Conservation (phyloP, 2,888 invertebrate genomes). For the Spisula solida region DNA sequence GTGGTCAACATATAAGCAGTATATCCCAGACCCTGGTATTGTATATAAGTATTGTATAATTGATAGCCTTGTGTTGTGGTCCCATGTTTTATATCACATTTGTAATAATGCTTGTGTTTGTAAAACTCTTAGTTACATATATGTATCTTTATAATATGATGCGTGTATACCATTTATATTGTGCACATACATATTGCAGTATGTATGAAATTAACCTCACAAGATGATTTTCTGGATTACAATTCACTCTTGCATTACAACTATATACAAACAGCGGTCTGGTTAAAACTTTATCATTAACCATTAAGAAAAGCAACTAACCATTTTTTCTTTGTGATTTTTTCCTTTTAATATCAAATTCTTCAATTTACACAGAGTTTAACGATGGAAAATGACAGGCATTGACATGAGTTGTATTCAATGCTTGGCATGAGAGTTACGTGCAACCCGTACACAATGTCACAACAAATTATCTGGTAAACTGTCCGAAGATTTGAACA, state of each 20-base stretch:
- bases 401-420: constrained; percentile 9
- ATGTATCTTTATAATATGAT: no score
- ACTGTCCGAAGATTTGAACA: background rate
- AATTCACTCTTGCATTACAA: background rate
- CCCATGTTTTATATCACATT: background rate
- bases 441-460: background rate
- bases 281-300: background rate
- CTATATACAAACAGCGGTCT: background rate
- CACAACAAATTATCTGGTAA: constrained; percentile 11
- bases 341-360: constrained; percentile 27
- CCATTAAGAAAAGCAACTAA: constrained; percentile 9
- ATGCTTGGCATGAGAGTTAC: constrained; percentile 6
- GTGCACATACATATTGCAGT: background rate
- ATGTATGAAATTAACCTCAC: background rate
- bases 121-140: background rate
- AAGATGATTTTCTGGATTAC: background rate
- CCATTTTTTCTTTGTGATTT: constrained; percentile 20
- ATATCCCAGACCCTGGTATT: background rate
- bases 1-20: background rate
- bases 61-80: background rate
- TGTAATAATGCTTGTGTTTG: background rate
- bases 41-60: background rate
- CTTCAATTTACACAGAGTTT: constrained; percentile 21
- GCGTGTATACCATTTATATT: background rate
- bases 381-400: background rate